phyloP scores from a whole-genome alignment of 1,140 invertebrate species.

The Stegodyphus dumicola region DNA sequence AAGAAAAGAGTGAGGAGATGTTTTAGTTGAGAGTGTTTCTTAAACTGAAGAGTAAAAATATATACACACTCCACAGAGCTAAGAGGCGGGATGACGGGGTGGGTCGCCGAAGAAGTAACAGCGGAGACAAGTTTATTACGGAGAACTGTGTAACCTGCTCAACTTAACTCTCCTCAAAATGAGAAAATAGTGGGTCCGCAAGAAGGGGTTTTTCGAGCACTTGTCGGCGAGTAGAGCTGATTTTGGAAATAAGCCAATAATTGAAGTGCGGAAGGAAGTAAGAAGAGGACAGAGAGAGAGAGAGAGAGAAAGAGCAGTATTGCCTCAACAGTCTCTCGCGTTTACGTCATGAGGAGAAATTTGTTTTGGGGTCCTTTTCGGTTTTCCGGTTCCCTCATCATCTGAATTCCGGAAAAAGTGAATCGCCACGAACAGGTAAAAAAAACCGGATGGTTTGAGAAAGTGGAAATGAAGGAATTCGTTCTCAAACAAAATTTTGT shows the following conservation, averaged over 20 bases:
- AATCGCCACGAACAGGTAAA: no score
- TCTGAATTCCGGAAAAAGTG: no score
- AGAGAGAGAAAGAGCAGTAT: neutral
- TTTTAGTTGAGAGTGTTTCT: neutral
- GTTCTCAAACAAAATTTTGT: no score
- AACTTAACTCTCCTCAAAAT: constrained; percentile 26
- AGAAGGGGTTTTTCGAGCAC: constrained; percentile 8
- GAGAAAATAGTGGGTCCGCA: constrained; percentile 29
- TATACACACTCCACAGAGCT: neutral
- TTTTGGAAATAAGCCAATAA: constrained; percentile 55
- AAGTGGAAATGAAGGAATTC: no score
- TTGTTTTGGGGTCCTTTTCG: no score
- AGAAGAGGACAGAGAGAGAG: neutral
- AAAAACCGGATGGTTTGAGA: no score
- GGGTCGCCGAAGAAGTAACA: neutral
- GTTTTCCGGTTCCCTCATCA: no score
- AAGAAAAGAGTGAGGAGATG: neutral
- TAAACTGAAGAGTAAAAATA: neutral
- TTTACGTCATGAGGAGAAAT: no score
- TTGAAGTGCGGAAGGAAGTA: constrained; percentile 36
- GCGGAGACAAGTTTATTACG: constrained; percentile 38
- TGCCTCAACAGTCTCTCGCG: no score
- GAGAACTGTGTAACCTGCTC: constrained; percentile 20
- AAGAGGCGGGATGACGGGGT: no score
- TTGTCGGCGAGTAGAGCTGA: constrained; percentile 17